Conservation (phyloP, 1,140 invertebrate genomes). For the Drosophila auraria region DNA sequence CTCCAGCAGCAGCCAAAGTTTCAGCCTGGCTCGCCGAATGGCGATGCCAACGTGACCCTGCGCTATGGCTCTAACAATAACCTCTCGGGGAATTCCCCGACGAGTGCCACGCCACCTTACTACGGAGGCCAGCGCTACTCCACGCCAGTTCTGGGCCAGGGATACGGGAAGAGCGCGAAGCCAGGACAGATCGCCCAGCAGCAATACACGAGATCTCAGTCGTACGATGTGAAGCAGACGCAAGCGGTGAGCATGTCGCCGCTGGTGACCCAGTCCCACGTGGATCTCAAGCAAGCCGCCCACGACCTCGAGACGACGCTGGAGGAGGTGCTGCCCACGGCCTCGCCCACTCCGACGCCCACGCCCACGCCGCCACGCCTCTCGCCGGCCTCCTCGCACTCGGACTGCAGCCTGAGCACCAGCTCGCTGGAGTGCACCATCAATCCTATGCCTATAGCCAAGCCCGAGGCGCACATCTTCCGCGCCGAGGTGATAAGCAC, state of each 20-base stretch:
- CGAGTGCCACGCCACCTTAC: slow-evolving; percentile 55
- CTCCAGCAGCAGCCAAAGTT: slow-evolving; percentile 72
- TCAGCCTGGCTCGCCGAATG: slow-evolving; percentile 63
- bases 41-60: slow-evolving; percentile 52
- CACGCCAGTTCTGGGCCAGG: slow-evolving; percentile 62
- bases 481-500: slow-evolving; percentile 81
- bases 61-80: slow-evolving; percentile 84
- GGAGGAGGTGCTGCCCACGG: slow-evolving; percentile 63
- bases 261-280: slow-evolving; percentile 81
- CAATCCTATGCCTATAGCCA: slow-evolving; percentile 30
- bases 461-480: slow-evolving; percentile 66
- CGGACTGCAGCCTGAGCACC: slow-evolving; percentile 76
- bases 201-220: slow-evolving; percentile 78
- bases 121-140: slow-evolving; percentile 71
- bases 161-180: slow-evolving; percentile 39
- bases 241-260: slow-evolving; percentile 49
- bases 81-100: slow-evolving; percentile 64
- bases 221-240: slow-evolving; percentile 70
- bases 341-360: slow-evolving; percentile 32
- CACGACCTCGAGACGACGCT: slow-evolving; percentile 78
- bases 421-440: slow-evolving; percentile 64
- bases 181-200: slow-evolving; percentile 41
- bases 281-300: slow-evolving; percentile 81
- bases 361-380: slow-evolving; percentile 47
- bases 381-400: slow-evolving; percentile 71